Percentiles rank a stretch among this genome's conserved stretches.
Evolutionary conservation across 2,797 vertebrate species (phyloP).

Genomic region (Hapalemur alaotrensis): DNA sequence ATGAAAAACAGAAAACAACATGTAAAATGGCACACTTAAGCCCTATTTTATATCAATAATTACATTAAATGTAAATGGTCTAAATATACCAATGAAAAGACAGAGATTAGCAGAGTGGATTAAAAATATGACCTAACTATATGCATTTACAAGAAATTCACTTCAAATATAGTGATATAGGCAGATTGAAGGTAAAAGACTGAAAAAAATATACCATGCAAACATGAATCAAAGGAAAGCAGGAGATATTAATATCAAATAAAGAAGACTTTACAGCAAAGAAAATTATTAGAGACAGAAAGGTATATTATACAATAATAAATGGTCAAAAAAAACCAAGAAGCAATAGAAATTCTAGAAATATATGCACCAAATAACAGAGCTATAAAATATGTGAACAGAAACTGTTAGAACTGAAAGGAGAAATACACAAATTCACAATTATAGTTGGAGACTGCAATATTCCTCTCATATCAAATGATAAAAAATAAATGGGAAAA

Average conservation of each 20-base stretch:
- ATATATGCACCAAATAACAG: neutral
- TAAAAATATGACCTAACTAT: no score
- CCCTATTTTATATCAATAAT: no score
- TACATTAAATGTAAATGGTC: no score
- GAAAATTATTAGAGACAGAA: neutral
- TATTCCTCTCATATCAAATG: neutral
- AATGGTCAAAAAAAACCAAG: neutral
- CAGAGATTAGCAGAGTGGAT: no score
- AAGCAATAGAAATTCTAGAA: neutral
- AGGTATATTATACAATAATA: neutral
- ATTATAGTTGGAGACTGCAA: neutral
- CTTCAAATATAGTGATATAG: neutral
- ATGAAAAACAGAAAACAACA: neutral
- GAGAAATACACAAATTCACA: neutral
- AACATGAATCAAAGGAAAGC: neutral
- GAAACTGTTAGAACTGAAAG: neutral
- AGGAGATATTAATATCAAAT: neutral
- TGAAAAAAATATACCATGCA: neutral
- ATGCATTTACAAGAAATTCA: neutral
- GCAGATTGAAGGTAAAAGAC: neutral
- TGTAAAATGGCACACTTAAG: no score
- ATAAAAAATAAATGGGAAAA: neutral
- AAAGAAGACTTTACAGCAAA: neutral
- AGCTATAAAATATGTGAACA: neutral
- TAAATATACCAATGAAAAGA: no score